Base-by-base conservation (phyloP, 2,797 vertebrate species). In the Mycteria americana region DNA sequence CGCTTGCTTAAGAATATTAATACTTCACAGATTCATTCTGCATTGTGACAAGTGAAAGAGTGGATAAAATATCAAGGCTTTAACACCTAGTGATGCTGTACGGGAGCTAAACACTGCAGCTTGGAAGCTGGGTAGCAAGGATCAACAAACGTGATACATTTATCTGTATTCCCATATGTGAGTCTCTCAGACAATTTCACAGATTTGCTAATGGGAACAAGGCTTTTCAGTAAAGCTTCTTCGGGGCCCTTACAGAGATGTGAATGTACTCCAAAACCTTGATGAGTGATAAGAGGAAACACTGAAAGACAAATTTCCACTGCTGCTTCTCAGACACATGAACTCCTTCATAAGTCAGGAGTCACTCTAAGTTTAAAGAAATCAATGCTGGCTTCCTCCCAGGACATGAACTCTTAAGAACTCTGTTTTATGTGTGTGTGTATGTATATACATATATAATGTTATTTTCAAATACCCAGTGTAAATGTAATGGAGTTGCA, bases 281-380 rank as follows among this genome's bases (percentile, higher is more conserved):
- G 89, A 59, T 92, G 88, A 96, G 72, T 87, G 89, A 90, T 87
- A 92, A 94, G 85, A 83, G 54, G 60, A 93, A 93, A 83, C 69
- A 90, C 65, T 91, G 73, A 79, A 96, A 91, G 89, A 92, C 73
- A 89, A 72, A 94, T 93, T 95, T 95, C 78, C 78, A 89, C 60
- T 92, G 59, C 80, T 91, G 67, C 85, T 94, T 94, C 83, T 90
- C 89, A 97, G 78, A 92, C 91, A 87, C 72, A 48, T 43, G 85
- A 92, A 85, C 70, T 92, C 48, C 78, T 95, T 94, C 51, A 16
- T 65, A 95, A 93, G 91, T 94, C 83, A 95, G 84, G 80, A 96
- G 67, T 95, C 87, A 85, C 37, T 83, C 79, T 72, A 70, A 87
- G 64, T 92, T 94, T 88, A 93, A 88, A 92, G 68, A 89, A 95